Conservation (phyloP, 2,113 vertebrate genomes). For the Oceanites oceanicus region DNA sequence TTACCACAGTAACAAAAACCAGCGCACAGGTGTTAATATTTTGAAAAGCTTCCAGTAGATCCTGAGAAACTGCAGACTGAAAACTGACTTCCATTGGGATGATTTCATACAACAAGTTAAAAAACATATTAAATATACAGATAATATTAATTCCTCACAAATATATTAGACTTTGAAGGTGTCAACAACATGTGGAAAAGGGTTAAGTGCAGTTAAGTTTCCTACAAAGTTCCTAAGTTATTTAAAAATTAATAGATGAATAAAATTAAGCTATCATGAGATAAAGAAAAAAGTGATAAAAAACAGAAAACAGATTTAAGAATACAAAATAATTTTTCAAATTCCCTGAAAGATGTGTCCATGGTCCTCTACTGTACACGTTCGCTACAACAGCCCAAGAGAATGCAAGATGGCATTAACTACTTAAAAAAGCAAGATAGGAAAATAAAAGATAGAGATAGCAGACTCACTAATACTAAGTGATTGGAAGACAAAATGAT, state of each 20-base stretch:
- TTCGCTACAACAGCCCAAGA: neutral
- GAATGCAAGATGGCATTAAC: neutral
- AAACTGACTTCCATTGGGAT: neutral
- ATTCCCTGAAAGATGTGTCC: neutral
- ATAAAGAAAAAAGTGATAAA: neutral
- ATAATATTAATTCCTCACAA: neutral
- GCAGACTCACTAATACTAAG: neutral
- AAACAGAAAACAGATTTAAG: neutral
- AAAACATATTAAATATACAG: neutral
- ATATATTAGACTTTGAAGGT: neutral
- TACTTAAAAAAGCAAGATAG: neutral
- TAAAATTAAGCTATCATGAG: neutral
- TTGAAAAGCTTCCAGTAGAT: neutral
- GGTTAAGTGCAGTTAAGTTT: neutral
- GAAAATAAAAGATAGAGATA: neutral
- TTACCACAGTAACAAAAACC: neutral
- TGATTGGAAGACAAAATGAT: neutral
- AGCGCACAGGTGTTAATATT: neutral
- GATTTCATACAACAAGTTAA: neutral
- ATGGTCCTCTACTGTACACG: neutral
- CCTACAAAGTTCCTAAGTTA: neutral
- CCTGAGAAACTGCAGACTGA: neutral
- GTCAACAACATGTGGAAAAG: neutral
- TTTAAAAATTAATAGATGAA: neutral
- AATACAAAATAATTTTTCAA: neutral